phyloP scores from a whole-genome alignment of 2,888 invertebrate species.

The Caenorhabditis sp. region DNA sequence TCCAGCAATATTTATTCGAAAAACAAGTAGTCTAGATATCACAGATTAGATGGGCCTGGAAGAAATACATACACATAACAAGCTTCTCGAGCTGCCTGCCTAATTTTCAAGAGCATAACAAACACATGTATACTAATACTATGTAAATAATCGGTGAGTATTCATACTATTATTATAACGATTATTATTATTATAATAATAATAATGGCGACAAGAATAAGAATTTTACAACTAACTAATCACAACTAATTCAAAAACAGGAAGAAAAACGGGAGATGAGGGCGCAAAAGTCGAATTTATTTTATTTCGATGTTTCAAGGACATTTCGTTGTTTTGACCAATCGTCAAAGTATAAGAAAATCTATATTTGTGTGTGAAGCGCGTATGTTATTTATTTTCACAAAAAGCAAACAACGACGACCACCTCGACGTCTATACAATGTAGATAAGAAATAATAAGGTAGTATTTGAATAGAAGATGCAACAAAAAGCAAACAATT shows the following conservation, averaged over 20 bases:
- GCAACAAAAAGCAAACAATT: neutral
- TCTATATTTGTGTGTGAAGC: neutral
- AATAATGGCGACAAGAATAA: too few species aligned
- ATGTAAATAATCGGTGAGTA: neutral
- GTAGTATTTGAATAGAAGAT: neutral
- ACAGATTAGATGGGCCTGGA: neutral
- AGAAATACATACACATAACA: too few species aligned
- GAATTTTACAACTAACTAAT: too few species aligned
- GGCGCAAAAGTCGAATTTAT: neutral
- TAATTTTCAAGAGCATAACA: neutral
- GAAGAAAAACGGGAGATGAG: neutral
- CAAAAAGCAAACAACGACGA: neutral
- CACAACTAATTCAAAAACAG: too few species aligned
- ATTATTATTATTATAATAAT: too few species aligned
- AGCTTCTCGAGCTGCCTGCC: neutral
- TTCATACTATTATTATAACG: too few species aligned
- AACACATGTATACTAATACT: neutral
- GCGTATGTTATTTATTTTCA: conserved; percentile 1
- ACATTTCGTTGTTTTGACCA: neutral
- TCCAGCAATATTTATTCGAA: neutral
- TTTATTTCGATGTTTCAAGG: neutral
- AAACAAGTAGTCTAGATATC: neutral
- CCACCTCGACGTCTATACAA: neutral
- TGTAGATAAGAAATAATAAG: neutral
- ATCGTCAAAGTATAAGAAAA: neutral